Base-by-base conservation (phyloP, 2,113 vertebrate species). In the Sceloporus undulatus region DNA sequence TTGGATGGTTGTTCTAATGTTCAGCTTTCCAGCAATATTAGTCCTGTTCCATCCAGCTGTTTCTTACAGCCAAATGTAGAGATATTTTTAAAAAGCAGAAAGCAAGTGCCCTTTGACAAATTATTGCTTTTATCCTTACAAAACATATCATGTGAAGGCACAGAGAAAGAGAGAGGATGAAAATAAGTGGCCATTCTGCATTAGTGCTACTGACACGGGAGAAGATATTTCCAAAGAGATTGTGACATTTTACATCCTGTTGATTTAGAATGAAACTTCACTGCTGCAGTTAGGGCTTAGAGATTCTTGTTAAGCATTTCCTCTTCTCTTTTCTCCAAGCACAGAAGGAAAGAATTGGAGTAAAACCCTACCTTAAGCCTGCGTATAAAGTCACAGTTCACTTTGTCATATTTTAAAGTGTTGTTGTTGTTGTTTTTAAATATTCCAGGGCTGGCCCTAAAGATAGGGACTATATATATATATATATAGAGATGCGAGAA, bases 291-390 rank as follows among this genome's bases (percentile, higher is more conserved):
- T 0, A n/a, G n/a, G 42, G 0, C 2, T 90, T 92, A 86, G 18
- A 90, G 87, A 90, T 88, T 56, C 74, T 88, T 18, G 34, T 27
- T 38, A 85, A 82, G n/a, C n/a, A 16, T 90, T 91, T 88, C 90
- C 88, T 93, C 94, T 94, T 93, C 93, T 94, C 91, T 93, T 91
- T 92, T 92, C 88, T 94, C 92, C 78, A 87, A 92, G 79, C 77
- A n/a, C 86, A 80, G 81, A 68, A 89, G 87, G 85, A 91, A 42
- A 65, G 2, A 68, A 87, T 38, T 13, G 91, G 78, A 92, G 90
- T 62, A 84, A 1, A 7, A 85, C 74, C 18, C 34, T 71, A 70
- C 82, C 90, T 54, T 89, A 78, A 73, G 91, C 82, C 6, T 1
- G 54, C 48, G 80, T 11, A 54, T 74, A 75, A 74, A 75, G 10